Base-by-base conservation (phyloP, 2,113 vertebrate genomes). In the Actinemys pallida region DNA sequence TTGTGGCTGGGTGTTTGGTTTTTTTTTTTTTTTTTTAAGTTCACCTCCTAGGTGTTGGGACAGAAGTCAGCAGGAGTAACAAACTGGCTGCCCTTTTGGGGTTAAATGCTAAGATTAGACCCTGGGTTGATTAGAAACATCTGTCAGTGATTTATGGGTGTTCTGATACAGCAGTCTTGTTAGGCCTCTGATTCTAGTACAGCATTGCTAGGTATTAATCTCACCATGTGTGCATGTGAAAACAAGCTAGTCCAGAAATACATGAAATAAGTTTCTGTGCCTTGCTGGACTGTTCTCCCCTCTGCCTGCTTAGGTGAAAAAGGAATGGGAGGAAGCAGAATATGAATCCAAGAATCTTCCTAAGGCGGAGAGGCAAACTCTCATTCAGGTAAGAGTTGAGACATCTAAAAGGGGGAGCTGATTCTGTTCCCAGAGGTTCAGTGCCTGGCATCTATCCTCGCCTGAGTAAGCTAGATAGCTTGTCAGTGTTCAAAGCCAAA, bases 281-380 rank as follows among this genome's bases (percentile, higher is more conserved):
- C n/a, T 10, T 83, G 45, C 80, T 93, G 72, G 54, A 25, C 6
- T 29, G 8, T 86, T 52, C 49, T 72, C 31, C 94, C 59, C 47
- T 96, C 45, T 90, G 22, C 54, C 83, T 94, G 22, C 93, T 54
- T 91, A 99, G 99, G 99, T 99, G 79, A 99, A 99, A 95, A 99
- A 99, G 93, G 99, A 99, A 88, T 99, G 99, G 99, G 99, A 99
- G 94, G 99, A 99, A 92, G 99, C 99, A 7, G 99, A 99, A 80
- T 98, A 98, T 91, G 99, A 99, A 97, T 99, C 99, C 1, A 99
- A 99, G 96, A 99, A 99, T 96, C 98, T 99, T 81, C 99, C 99
- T 79, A 99, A 99, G 97, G 98, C 99, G 56, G 99, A 99, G 97
- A 99, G 99, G 91, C 99, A 99, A 98, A 99, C 99, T 39, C 98